Base-by-base conservation (phyloP, 2,888 invertebrate species). In the Diarsia brunnea region DNA sequence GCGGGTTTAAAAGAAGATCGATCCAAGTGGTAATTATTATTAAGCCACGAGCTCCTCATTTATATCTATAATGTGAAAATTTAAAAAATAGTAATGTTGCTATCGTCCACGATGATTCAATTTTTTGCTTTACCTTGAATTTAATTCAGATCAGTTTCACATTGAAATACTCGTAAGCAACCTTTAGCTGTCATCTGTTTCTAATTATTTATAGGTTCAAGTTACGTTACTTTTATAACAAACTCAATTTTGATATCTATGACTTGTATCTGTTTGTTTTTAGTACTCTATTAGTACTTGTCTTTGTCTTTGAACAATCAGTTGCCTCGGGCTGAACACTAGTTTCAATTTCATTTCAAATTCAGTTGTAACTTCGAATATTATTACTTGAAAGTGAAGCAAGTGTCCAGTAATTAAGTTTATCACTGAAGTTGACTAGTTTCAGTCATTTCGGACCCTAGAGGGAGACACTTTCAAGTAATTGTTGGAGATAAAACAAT, bases 331-430 rank as follows among this genome's bases (percentile, higher is more conserved):
- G 5, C 11, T n/a, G 4, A 55, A 53, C 16, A 38, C 14, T 12
- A 51, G 61, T 63, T 69, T 43, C 7, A 66, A 66, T 69, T 55
- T 66, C 66, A 75, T 14, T 8, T 45, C n/a, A 24, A 84, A 68
- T 53, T 12, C 43, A 27, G 66, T 45, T 38, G 27, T 24, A 49
- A 70, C 63, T 70, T 67, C 2, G 51, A n/a, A 58, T 80, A 68
- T 65, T 43, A 60, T 58, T 68, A 68, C 51, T 68, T 61, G 12
- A 45, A 45, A 73, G 47, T 66, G 11, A 49, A 79, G 60, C 75
- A 69, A 75, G 73, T 75, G 61, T 75, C 71, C 72, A 47, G 38
- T 83, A 75, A 79, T 75, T 75, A 68, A 86, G 70, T 83, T 79
- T 83, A 79, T 55, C 43, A 45, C 84, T 60, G 47, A 58, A 81